These are phyloP conservation scores for Cyrtodaria siliqua DNA, from an alignment of 2,888 invertebrate species.

Conservation along the genomic window DNA sequence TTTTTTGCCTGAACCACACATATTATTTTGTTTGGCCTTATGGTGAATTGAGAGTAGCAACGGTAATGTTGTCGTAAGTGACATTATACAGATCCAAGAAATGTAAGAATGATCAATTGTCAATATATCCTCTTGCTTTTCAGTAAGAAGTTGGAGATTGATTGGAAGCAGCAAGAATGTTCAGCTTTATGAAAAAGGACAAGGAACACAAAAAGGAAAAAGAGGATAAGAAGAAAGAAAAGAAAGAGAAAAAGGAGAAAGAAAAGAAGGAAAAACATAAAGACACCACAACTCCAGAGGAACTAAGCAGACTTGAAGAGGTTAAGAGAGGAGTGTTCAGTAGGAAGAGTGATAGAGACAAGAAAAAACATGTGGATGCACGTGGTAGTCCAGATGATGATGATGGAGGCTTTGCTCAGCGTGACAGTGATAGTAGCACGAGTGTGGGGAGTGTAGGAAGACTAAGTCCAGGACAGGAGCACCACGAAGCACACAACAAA, in stretches of 20 bases:
- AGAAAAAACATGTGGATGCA: constrained; percentile 36
- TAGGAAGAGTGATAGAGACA: constrained; percentile 84
- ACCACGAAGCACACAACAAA: constrained; percentile 41
- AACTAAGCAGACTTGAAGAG: constrained; percentile 95
- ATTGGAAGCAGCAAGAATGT: constrained; percentile 89
- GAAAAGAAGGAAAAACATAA: constrained; percentile 88
- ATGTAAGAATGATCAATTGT: too few relatives aligned
- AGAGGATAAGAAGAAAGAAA: constrained; percentile 91
- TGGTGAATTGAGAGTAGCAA: too few relatives aligned
- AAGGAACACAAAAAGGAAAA: constrained; percentile 85
- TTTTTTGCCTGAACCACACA: too few relatives aligned
- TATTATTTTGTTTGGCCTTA: too few relatives aligned
- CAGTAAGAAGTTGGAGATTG: too few relatives aligned
- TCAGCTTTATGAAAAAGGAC: constrained; percentile 97
- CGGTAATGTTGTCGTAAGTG: too few relatives aligned
- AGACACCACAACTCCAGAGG: constrained; percentile 95
- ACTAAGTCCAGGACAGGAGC: constrained; percentile 64
- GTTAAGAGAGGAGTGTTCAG: constrained; percentile 83
- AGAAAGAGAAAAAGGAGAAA: constrained; percentile 93
- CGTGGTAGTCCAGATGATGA: constrained; percentile 45
- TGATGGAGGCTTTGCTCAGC: constrained; percentile 55
- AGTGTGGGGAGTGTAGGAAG: constrained; percentile 65
- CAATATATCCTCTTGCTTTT: too few relatives aligned
- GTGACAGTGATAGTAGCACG: constrained; percentile 74
- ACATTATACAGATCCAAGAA: too few relatives aligned